phyloP scores from a whole-genome alignment of 2,113 vertebrate species.

The Tachysurus fulvidraco region DNA sequence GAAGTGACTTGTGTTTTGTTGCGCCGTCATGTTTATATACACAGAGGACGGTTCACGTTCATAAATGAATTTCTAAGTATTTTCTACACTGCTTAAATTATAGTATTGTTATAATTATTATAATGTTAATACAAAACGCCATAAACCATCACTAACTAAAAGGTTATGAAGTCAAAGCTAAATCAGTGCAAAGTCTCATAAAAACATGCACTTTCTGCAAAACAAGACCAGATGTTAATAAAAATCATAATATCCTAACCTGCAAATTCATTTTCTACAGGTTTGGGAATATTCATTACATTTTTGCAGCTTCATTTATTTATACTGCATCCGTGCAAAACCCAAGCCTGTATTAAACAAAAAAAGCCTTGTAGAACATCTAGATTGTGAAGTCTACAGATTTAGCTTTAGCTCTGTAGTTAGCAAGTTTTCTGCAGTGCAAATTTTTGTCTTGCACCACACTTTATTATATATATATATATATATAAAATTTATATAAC shows the following conservation, averaged over 20 bases:
- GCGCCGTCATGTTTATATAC: no score
- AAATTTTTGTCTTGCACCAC: background rate
- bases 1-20: no score
- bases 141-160: no score
- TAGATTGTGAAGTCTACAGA: no score
- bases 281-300: background rate
- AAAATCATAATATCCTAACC: background rate
- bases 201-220: background rate
- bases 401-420: background rate
- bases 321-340: background rate
- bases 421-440: background rate
- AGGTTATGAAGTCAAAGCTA: no score
- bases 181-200: background rate
- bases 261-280: background rate
- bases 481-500: no score
- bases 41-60: no score
- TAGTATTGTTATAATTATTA: no score
- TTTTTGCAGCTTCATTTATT: rapidly evolving
- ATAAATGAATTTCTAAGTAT: no score
- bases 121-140: no score
- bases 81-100: no score
- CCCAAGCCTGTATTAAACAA: constrained; percentile 1
- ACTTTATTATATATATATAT: background rate
- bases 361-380: background rate
- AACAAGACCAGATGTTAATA: background rate